Evolutionary conservation across 2,113 vertebrate species (phyloP).

Genomic region (Macrotis lagotis): DNA sequence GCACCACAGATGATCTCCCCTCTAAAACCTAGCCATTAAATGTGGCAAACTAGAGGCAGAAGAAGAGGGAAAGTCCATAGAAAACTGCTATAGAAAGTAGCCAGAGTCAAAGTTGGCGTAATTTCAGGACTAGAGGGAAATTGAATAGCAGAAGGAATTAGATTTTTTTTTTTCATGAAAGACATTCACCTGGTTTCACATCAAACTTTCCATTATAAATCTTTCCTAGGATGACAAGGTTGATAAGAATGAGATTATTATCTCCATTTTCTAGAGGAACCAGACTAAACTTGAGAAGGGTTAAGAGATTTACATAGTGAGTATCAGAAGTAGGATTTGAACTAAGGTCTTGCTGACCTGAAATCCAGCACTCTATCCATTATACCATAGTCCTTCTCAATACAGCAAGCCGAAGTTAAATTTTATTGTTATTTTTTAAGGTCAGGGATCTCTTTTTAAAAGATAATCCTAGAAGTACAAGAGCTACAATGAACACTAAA

Average conservation of each 20-base stretch:
- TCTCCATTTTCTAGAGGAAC: not conserved
- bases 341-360: not conserved
- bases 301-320: not conserved
- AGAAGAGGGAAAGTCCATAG: constrained; percentile 45
- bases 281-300: not conserved
- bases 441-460: not conserved
- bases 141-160: constrained; percentile 50
- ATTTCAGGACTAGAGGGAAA: constrained; percentile 56
- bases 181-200: constrained; percentile 40
- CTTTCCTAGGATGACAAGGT: constrained; percentile 29
- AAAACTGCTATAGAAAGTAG: constrained; percentile 54
- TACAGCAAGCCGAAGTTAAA: not conserved
- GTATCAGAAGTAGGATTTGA: not conserved
- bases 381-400: not conserved
- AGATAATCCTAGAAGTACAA: constrained; percentile 32
- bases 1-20: constrained; percentile 31
- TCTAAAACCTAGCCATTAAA: constrained; percentile 59
- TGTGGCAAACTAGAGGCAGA: constrained; percentile 53
- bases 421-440: not conserved
- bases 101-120: not conserved
- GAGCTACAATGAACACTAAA: constrained; percentile 27
- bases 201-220: constrained; percentile 15
- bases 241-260: not conserved
- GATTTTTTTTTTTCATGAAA: constrained; percentile 50
- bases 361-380: not conserved